Percentiles rank a stretch among this genome's conserved stretches.
Conservation (phyloP, 2,888 invertebrate genomes). For the Busseola fusca region DNA sequence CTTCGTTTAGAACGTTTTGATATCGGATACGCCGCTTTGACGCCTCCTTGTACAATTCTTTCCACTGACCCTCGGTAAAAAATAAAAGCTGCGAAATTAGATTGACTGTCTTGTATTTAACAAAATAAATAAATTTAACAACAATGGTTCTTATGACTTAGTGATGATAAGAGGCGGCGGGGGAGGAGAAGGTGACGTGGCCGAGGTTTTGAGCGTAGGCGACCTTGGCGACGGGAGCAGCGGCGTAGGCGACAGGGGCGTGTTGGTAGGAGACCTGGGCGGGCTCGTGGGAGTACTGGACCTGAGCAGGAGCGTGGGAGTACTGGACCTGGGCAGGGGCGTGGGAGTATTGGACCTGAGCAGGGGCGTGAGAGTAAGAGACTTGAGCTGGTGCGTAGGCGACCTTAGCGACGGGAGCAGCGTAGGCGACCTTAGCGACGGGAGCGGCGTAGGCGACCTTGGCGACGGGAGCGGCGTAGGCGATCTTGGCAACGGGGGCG, state of each 20-base stretch:
- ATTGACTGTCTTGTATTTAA: constrained; percentile 74
- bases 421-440: constrained; percentile 4
- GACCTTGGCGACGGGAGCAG: constrained; percentile 64
- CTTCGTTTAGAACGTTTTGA: constrained; percentile 88
- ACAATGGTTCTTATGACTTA: constrained; percentile 69
- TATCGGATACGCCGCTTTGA: constrained; percentile 87
- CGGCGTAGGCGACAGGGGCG: constrained; percentile 71
- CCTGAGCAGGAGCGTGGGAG: constrained; percentile 55
- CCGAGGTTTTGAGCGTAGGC: constrained; percentile 69
- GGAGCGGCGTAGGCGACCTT: constrained; percentile 15
- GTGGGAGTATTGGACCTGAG: constrained; percentile 4
- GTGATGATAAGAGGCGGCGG: constrained; percentile 81
- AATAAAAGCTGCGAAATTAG: constrained; percentile 71
- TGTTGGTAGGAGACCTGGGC: constrained; percentile 63
- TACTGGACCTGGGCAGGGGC: background rate
- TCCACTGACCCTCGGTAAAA: constrained; percentile 69
- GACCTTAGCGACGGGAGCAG: constrained; percentile 14
- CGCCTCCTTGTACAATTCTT: constrained; percentile 84
- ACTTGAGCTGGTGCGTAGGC: background rate
- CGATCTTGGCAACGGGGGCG: constrained; percentile 61
- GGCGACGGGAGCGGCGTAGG: constrained; percentile 67
- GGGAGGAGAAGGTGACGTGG: constrained; percentile 79
- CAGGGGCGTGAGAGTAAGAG: background rate
- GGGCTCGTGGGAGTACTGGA: constrained; percentile 66
- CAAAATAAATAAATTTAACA: constrained; percentile 77